These are phyloP conservation scores for Leptopilina drosophilae DNA, from an alignment of 2,888 invertebrate species.

Conservation along the genomic window DNA sequence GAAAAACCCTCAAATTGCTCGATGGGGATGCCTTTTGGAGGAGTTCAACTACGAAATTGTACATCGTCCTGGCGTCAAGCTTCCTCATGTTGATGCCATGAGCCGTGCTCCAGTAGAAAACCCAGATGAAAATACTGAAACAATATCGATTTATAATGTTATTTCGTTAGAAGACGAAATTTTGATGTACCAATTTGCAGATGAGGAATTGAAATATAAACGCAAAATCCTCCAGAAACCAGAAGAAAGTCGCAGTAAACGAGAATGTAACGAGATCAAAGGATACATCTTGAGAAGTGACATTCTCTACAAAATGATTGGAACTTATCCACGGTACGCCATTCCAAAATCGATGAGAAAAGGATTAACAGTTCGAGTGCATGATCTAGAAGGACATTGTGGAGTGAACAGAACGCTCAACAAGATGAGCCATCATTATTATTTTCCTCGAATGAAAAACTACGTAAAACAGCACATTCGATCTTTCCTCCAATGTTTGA, in stretches of 20 bases:
- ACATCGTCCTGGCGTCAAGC: slow-evolving; percentile 21
- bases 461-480: neutral
- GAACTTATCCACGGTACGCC: slow-evolving; percentile 25
- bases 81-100: slow-evolving; percentile 46
- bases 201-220: neutral
- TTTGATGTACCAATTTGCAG: slow-evolving; percentile 15
- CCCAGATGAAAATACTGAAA: neutral
- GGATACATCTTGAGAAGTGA: slow-evolving; percentile 42
- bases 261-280: slow-evolving; percentile 8
- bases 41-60: slow-evolving; percentile 44
- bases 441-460: slow-evolving; percentile 49
- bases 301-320: slow-evolving; percentile 39
- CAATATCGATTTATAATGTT: slow-evolving; percentile 1
- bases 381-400: slow-evolving; percentile 51
- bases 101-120: slow-evolving; percentile 38
- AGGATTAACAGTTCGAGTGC: slow-evolving; percentile 44
- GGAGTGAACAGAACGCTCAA: slow-evolving; percentile 43
- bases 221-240: neutral
- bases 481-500: neutral
- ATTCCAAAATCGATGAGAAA: slow-evolving; percentile 44
- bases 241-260: neutral
- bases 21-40: slow-evolving; percentile 32
- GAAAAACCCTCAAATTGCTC: slow-evolving; percentile 42
- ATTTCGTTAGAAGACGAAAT: neutral
- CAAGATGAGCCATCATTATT: slow-evolving; percentile 50